Evolutionary conservation across 64 coral and sea anemone species (phyloP).

Genomic region (Astreopora myriophthalma): DNA sequence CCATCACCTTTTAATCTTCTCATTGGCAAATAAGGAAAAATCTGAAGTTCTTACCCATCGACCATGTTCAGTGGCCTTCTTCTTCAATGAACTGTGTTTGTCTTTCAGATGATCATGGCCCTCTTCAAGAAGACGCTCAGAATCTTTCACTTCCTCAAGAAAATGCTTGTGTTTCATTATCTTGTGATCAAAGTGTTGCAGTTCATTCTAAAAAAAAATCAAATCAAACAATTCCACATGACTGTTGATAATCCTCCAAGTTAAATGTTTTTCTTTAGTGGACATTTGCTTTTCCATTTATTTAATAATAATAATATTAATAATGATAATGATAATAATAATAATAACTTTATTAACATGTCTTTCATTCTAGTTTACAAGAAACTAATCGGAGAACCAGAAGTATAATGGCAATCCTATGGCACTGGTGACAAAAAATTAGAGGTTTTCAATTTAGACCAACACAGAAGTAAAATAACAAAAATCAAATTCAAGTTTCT

Average conservation of each 20-base stretch:
- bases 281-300: too few species aligned
- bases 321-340: too few species aligned
- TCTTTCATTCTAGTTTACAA: too few species aligned
- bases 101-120: constrained; percentile 59
- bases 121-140: constrained; percentile 40
- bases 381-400: too few species aligned
- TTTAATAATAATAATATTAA: too few species aligned
- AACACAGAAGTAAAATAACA: too few species aligned
- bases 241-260: neutral
- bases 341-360: too few species aligned
- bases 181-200: constrained; percentile 89
- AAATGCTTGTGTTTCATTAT: constrained; percentile 87
- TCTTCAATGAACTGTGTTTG: constrained; percentile 61
- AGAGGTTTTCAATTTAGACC: too few species aligned
- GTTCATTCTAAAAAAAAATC: constrained; percentile 50
- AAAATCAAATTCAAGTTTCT: too few species aligned
- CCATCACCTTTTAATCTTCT: neutral
- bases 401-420: too few species aligned
- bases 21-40: neutral
- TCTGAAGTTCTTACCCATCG: constrained; percentile 70
- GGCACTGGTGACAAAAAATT: too few species aligned
- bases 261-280: too few species aligned
- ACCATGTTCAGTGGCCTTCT: constrained; percentile 79
- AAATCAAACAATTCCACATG: neutral
- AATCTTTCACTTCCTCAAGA: constrained; percentile 65